Base-by-base conservation (phyloP, 2,888 invertebrate genomes). In the Celastrina argiolus region DNA sequence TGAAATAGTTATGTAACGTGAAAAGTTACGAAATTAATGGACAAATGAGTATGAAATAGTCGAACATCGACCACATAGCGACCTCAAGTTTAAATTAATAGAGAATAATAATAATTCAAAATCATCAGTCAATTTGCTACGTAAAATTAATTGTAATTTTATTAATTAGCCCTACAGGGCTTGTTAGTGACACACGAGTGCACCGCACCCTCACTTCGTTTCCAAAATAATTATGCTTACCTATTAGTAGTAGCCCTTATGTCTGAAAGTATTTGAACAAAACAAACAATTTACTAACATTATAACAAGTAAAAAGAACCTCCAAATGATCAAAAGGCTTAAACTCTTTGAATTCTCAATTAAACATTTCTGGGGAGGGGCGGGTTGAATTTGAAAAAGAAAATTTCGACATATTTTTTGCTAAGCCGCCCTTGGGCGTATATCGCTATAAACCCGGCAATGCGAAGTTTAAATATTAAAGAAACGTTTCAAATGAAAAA, bases 401-500 rank as follows among this genome's bases (percentile, higher is more conserved):
- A 61, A 61, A 39, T 18, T 61, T 36, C 34, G 34, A 61, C 61
- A 61, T 39, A 34, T 61, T 58, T 58, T 31, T 58, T 31, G 22
- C 16, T 36, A 2, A 22, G n/a, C 22, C 34, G 10, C 34, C 39
- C 34, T 34, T 22, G 34, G 34, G 36, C 59, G 59, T 36, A 34
- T 59, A 34, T 59, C 31, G 61, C 39, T 22, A 61, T 61, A 61
- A 39, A 61, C 39, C 39, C 18, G 16, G 36, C 59, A 8, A 86
- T 78, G 81, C 81, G 74, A 80, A 75, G 86, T 88, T 88, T 87
- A 87, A 88, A 86, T 84, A 82, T 81, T 76, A 81, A 84, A 83
- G 81, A 81, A 85, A 82, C 81, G 79, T 84, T 87, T 88, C 87
- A 87, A 88, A 88, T 88, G 86, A 87, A 87, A 87, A 84, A 83